These are phyloP conservation scores for Pygoscelis antarcticus DNA, from an alignment of 2,113 vertebrate genomes.

Conservation along the genomic window DNA sequence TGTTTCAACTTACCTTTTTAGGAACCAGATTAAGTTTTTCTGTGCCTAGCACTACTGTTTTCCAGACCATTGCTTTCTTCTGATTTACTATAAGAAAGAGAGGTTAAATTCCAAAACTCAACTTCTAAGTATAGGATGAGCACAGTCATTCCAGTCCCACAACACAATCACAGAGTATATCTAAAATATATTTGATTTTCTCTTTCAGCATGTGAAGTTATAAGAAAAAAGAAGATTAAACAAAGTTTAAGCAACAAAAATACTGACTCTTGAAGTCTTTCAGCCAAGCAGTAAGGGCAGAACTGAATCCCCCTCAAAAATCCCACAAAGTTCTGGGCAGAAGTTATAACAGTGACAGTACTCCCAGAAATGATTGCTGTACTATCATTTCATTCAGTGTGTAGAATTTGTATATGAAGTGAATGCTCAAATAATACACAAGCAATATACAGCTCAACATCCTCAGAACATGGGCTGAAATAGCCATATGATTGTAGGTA, in stretches of 20 bases:
- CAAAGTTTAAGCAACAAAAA: not conserved
- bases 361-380: not conserved
- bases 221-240: not conserved
- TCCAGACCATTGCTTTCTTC: slow-evolving; percentile 59
- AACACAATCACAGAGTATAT: not conserved
- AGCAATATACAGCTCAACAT: not conserved
- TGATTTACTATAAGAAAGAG: slow-evolving; percentile 63
- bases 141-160: not conserved
- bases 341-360: not conserved
- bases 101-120: not conserved
- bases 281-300: not conserved
- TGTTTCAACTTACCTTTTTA: not conserved
- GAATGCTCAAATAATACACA: not conserved
- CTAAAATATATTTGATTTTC: not conserved
- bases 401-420: not conserved
- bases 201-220: not conserved
- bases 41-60: slow-evolving; percentile 38
- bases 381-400: not conserved
- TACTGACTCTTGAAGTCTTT: not conserved
- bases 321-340: not conserved
- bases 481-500: not conserved
- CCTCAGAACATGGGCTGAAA: not conserved
- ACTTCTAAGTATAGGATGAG: not conserved
- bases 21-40: slow-evolving; percentile 51
- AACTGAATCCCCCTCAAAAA: not conserved